Evolutionary conservation across 2,797 vertebrate species (phyloP), one percentile per base, ranked within the genome.

Genomic region (Paramormyrops hopkinsi): DNA sequence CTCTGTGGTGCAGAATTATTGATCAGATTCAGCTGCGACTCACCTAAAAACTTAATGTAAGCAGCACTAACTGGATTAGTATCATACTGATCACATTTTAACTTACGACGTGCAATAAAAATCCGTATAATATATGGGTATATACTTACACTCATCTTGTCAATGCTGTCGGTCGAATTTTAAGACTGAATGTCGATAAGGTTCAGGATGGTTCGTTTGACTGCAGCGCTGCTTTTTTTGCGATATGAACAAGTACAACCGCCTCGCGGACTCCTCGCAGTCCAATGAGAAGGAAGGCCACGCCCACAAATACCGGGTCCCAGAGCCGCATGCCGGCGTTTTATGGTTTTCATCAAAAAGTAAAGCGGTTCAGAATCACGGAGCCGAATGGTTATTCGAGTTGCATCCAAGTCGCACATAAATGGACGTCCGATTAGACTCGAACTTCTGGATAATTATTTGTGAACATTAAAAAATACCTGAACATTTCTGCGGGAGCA

Each of bases 121-220:
- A 29, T 33, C 25, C 25, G 25, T 2, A 0, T 5, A 69, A 69
- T 33, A 69, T 33, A 33, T 0, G 73, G 6, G 8, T 14, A 76
- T 73, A 37, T 44, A 76, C 73, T 76, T 76, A 76, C 73, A 76
- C 73, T 76, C 73, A 76, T 76, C 73, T 41, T 76, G 73, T 44
- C 73, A 44, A 14, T 8, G 6, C 73, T 76, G 33, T 9, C 3
- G 73, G 2, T 4, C 17, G 14, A 19, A 76, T 44, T 6, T 76
- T 76, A 79, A 76, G 73, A 8, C 5, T 41, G 2, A 19, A 79
- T 44, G 19, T 79, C 5, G 11, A 14, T 69, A 14, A 69, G 0
- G 25, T 69, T 17, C 73, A 44, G 65, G 4, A 79, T 41, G 37
- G 37, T 17, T 41, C 73, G 4, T n/a, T n/a, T 7, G 14, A 44